Base-by-base conservation (phyloP, 2,113 vertebrate genomes). In the Megaceryle torquata region DNA sequence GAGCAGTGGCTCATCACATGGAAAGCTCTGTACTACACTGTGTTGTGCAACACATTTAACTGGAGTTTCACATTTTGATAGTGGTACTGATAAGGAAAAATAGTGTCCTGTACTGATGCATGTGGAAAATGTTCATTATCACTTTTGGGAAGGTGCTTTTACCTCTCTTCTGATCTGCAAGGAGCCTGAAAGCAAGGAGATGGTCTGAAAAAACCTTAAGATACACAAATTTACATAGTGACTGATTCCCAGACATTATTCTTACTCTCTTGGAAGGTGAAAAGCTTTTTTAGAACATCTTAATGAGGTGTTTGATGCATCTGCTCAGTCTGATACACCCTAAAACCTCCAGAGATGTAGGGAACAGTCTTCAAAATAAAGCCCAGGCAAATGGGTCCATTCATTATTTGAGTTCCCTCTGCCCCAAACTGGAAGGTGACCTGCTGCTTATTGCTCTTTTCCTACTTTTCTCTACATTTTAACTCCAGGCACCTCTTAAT, bases 11-110 rank as follows among this genome's bases (percentile, higher is more conserved):
- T 15, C 7, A 2, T 29, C 70, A 54, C 51, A 46, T 2, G 0
- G 22, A 21, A 44, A 7, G 12, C 53, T 17, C 17, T 1, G 6
- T 11, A 59, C 18, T 48, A 9, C 5, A 29, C 26, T 31, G 2
- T 0, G 1, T 11, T 76, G 18, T 6, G 33, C 37, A 74, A 31
- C 0, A 3, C 9, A 6, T 29, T 54, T 48, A 26, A n/a, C 10
- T 43, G 35, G 10, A 77, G 41, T 50, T 67, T 41, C 46, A 31
- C 14, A 15, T 60, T 50, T 67, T 67, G 16, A 15, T 2, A 48
- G 35, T 28, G 31, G 35, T 25, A 31, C 17, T 4, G 4, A 53
- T 1, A 28, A 22, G n/a, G 13, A 91, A 70, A 70, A 75, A 7
- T 0, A 29, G 17, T 1, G 2, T n/a, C 31, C 39, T 43, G 9